phyloP scores from a whole-genome alignment of 2,888 invertebrate species.

The Serrognathus titanus region DNA sequence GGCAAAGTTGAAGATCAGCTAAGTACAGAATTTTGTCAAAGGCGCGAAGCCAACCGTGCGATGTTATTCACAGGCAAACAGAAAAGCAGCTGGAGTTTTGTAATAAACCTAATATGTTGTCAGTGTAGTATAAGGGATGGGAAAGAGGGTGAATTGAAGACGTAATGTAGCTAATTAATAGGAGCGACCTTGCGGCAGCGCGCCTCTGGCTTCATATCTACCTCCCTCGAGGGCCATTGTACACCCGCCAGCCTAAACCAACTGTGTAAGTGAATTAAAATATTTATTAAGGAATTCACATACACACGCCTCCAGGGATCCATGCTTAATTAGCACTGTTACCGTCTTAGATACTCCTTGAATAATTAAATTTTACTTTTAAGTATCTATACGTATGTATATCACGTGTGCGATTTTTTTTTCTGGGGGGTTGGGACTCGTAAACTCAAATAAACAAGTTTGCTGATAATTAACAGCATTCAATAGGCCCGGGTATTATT shows the following conservation, averaged over 20 bases:
- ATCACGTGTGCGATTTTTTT: constrained; percentile 13
- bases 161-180: constrained; percentile 48
- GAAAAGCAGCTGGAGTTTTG: constrained; percentile 24
- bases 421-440: background rate
- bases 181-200: constrained; percentile 42
- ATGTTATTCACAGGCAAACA: constrained; percentile 21
- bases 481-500: background rate
- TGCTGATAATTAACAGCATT: background rate
- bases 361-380: constrained; percentile 40
- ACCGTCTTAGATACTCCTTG: constrained; percentile 43
- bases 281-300: constrained; percentile 50
- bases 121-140: constrained; percentile 14
- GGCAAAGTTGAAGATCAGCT: constrained; percentile 16
- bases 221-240: constrained; percentile 45
- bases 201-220: constrained; percentile 43
- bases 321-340: constrained; percentile 43
- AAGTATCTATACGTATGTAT: constrained; percentile 33
- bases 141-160: constrained; percentile 32
- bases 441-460: background rate
- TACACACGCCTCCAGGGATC: constrained; percentile 42
- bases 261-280: constrained; percentile 51
- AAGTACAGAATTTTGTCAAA: constrained; percentile 19
- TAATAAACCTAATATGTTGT: constrained; percentile 30
- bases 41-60: constrained; percentile 17
- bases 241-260: constrained; percentile 46